A percentile compares a stretch with the other conserved stretches of the same genome.
Evolutionary conservation across 2,888 invertebrate species (phyloP).

Genomic region (Apamea epomidion): DNA sequence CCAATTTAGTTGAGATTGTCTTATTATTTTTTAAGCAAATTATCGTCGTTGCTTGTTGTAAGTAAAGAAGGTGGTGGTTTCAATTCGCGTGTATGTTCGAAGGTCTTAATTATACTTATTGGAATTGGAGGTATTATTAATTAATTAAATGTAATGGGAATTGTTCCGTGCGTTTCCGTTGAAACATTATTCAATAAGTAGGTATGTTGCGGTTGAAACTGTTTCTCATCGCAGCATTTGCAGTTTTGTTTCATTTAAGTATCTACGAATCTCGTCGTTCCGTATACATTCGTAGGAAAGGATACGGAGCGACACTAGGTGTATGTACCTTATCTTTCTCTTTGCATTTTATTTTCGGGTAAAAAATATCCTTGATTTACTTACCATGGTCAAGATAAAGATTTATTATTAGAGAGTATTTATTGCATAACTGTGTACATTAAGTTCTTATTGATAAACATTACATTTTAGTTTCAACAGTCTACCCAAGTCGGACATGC

Average conservation of each 20-base stretch:
- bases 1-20: constrained; percentile 77
- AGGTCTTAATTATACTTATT: constrained; percentile 32
- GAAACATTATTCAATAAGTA: not conserved
- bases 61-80: constrained; percentile 42
- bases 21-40: constrained; percentile 69
- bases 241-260: not conserved
- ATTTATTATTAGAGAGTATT: too few species aligned
- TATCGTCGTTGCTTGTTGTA: constrained; percentile 50
- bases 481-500: too few species aligned
- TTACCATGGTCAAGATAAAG: too few species aligned
- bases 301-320: not conserved
- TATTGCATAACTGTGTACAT: too few species aligned
- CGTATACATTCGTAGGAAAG: not conserved
- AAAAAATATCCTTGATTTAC: not conserved
- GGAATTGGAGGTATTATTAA: constrained; percentile 11
- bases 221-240: not conserved
- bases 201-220: not conserved
- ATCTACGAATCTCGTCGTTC: not conserved
- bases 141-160: constrained; percentile 23
- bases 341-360: not conserved
- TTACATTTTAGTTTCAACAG: too few species aligned
- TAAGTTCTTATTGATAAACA: too few species aligned
- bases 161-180: constrained; percentile 19
- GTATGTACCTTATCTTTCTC: too few species aligned
- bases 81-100: constrained; percentile 44